Evolutionary conservation across 2,888 invertebrate species (phyloP), one percentile per base, ranked within the genome.

Genomic region (Hipparchia sbordonii): DNA sequence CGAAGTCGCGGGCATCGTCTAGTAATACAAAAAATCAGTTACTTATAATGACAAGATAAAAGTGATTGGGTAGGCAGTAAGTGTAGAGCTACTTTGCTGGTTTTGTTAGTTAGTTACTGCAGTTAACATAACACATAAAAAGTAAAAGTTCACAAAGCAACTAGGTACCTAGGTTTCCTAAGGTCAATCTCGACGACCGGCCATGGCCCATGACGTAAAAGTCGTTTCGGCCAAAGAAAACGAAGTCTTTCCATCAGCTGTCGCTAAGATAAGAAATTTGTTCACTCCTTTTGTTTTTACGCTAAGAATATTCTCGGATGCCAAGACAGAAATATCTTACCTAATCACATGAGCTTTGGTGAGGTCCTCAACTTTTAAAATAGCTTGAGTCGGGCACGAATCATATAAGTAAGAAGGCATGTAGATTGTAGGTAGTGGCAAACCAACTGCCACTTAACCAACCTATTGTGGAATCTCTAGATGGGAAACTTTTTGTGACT

Each of bases 121-220:
- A 23, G 23, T 23, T 23, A 23, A 23, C 23, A 23, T 23, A 23
- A 23, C 23, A 23, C 23, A 23, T 23, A 23, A 23, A 23, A 23
- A 1, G 23, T 23, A 23, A 23, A 23, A 23, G 23, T 23, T 23
- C 23, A 23, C 23, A 23, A 23, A 23, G 52, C 4, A 10, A 52
- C 52, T 10, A 8, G 1, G 6, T 4, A 6, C 46, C 6, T 46
- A 7, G 5, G 13, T 1, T 45, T 63, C 72, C 56, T 67, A 66
- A 67, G 82, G 79, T 79, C 75, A 82, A 76, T 82, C 87, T 84
- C 87, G 83, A 82, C 84, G 87, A 86, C 87, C 87, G 87, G 77
- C 87, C 89, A 78, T 91, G 91, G 91, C 89, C 87, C 89, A 78
- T 91, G 91, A 91, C 89, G 88, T 80, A 85, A 74, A 73, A 65